Percentiles rank a stretch among this genome's conserved stretches.
Evolutionary conservation across 2,888 invertebrate species (phyloP).

Genomic region (Adela reaumurella): DNA sequence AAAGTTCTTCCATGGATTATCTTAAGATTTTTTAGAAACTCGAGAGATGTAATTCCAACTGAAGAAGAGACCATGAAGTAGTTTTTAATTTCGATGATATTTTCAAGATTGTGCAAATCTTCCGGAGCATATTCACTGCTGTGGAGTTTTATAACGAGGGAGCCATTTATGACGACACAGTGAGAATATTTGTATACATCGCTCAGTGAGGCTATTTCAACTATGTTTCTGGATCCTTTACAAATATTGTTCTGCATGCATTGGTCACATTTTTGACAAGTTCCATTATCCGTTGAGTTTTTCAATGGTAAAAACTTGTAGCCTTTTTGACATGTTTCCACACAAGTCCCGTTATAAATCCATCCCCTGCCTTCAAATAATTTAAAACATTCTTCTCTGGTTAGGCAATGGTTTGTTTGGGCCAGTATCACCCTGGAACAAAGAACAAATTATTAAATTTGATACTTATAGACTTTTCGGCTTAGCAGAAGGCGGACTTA

Average conservation of each 20-base stretch:
- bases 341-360: constrained; percentile 61
- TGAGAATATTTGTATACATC: constrained; percentile 65
- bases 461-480: no score
- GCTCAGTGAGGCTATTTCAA: constrained; percentile 61
- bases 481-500: no score
- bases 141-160: constrained; percentile 61
- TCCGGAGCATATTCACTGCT: constrained; percentile 45
- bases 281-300: not conserved
- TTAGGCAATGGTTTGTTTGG: constrained; percentile 36
- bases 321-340: constrained; percentile 62
- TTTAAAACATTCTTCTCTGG: constrained; percentile 60
- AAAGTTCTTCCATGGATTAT: constrained; percentile 63
- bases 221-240: not conserved
- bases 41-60: constrained; percentile 63
- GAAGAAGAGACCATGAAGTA: constrained; percentile 72
- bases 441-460: no score
- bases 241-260: no score
- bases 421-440: constrained; percentile 19
- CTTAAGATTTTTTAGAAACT: constrained; percentile 69
- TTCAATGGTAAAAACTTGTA: constrained; percentile 21
- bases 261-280: not conserved
- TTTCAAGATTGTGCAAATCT: constrained; percentile 63
- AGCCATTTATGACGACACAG: constrained; percentile 77
- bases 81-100: constrained; percentile 69
- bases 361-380: constrained; percentile 39